Conservation (phyloP, 1,140 invertebrate genomes). For the Cephus cinctus region DNA sequence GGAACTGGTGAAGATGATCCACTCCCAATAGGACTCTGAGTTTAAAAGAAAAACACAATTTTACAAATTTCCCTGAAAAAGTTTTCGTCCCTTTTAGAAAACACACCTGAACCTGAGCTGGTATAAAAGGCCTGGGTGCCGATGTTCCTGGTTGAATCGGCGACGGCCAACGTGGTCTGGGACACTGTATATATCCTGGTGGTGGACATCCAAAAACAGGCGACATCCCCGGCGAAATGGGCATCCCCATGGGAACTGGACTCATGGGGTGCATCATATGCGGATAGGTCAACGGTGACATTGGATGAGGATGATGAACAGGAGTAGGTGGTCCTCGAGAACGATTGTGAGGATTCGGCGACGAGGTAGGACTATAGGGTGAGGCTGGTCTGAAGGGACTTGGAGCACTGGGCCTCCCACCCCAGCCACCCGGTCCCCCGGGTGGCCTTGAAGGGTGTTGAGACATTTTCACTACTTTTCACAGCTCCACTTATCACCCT, state of each 20-base stretch:
- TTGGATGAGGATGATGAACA: conserved; percentile 27
- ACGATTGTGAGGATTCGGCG: conserved; percentile 22
- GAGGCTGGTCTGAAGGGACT: conserved; percentile 37
- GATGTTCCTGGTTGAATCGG: conserved; percentile 47
- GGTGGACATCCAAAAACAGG: conserved; percentile 46
- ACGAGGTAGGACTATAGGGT: conserved; percentile 29
- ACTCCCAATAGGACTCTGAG: conserved; percentile 38
- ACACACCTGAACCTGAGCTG: conserved; percentile 38
- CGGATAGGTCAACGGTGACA: conserved; percentile 42
- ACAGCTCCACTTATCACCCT: too few relatives aligned
- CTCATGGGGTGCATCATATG: conserved; percentile 48
- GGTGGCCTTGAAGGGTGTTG: conserved; percentile 57
- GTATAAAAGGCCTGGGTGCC: conserved; percentile 49
- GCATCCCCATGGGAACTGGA: conserved; percentile 49
- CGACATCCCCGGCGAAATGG: conserved; percentile 49
- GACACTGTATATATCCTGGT: conserved; percentile 57
- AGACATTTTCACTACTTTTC: conserved; percentile 40
- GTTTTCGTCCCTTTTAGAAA: too few relatives aligned
- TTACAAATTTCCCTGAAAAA: too few relatives aligned
- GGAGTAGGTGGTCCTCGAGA: conserved; percentile 32
- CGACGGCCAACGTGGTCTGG: conserved; percentile 64
- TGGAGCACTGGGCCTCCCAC: conserved; percentile 35
- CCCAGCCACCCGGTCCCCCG: conserved; percentile 39
- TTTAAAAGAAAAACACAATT: too few relatives aligned
- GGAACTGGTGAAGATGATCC: conserved; percentile 56